Percentiles rank a stretch among this genome's conserved stretches.
phyloP scores from a whole-genome alignment of 2,797 vertebrate species.

The Xenops minutus region DNA sequence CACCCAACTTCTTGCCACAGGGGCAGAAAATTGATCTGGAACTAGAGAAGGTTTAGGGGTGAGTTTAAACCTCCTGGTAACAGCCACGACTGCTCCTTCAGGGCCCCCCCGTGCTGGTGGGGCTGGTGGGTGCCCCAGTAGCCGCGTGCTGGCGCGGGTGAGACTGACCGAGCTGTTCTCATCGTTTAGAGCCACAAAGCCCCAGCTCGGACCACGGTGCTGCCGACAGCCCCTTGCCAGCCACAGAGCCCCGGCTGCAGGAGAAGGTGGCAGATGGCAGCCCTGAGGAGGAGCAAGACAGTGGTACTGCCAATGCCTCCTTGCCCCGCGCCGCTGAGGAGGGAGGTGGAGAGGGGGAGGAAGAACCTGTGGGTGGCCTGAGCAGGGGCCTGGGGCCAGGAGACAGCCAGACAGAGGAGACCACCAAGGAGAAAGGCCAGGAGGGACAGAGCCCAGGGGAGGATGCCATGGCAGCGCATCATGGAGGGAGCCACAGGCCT shows the following conservation, averaged over 20 bases:
- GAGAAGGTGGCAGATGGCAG: constrained; percentile 17
- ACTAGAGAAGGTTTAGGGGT: constrained; percentile 17
- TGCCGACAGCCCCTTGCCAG: constrained; percentile 63
- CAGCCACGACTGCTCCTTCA: not conserved
- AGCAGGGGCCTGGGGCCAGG: not conserved
- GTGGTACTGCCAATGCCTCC: not conserved
- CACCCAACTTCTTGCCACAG: constrained; percentile 16
- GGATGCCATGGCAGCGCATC: not conserved
- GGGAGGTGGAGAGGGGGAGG: not conserved
- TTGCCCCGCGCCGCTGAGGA: not conserved
- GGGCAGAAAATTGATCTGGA: constrained; percentile 14
- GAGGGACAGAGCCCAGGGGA: not conserved
- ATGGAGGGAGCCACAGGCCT: not conserved
- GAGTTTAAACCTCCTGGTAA: not conserved
- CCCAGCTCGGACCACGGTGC: constrained; percentile 70
- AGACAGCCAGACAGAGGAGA: not conserved
- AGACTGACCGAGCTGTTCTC: constrained; percentile 82
- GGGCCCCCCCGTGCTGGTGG: accelerated
- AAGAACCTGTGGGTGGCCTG: accelerated
- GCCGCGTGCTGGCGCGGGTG: not conserved
- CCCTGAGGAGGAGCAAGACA: constrained; percentile 31
- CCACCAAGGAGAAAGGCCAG: not conserved
- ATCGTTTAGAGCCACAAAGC: constrained; percentile 77
- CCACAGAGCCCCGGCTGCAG: constrained; percentile 63
- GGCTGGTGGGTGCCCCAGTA: not conserved